Conservation (phyloP, 2,888 invertebrate genomes). For the Mycalesis mineus region DNA sequence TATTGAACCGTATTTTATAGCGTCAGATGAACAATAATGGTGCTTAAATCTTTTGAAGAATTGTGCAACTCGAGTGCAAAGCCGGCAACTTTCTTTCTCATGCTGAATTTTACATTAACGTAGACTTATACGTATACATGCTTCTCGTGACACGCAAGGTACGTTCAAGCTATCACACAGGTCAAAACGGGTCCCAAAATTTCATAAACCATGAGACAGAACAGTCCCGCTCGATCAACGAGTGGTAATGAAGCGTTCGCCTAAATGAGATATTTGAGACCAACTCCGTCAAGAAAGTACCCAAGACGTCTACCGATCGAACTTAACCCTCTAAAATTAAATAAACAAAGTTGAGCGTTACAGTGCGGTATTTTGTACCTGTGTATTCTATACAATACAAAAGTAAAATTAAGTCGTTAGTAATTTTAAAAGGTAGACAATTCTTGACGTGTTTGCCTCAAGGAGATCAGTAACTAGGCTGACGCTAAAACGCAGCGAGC, state of each 20-base stretch:
- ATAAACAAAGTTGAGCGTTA: conserved; percentile 19
- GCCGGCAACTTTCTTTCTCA: conserved; percentile 58
- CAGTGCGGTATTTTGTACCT: conserved; percentile 4
- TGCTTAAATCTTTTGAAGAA: conserved; percentile 42
- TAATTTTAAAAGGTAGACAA: conserved; percentile 20
- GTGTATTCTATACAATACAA: background rate
- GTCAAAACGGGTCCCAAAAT: conserved; percentile 39
- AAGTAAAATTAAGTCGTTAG: background rate
- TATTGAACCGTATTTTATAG: conserved; percentile 29
- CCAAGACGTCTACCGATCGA: conserved; percentile 5
- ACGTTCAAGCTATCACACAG: conserved; percentile 34
- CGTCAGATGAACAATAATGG: conserved; percentile 34
- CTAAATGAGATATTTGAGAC: conserved; percentile 50
- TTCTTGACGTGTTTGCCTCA: conserved; percentile 52
- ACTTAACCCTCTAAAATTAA: conserved; percentile 12
- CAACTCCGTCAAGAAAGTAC: conserved; percentile 45
- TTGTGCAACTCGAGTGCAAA: conserved; percentile 61
- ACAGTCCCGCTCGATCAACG: conserved; percentile 61
- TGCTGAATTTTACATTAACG: conserved; percentile 15
- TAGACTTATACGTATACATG: conserved; percentile 12
- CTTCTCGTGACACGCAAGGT: conserved; percentile 8
- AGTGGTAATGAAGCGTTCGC: conserved; percentile 66
- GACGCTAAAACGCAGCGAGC: conserved; percentile 55
- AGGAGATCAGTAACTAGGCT: conserved; percentile 62
- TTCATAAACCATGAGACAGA: conserved; percentile 65